Conservation (phyloP, 2,113 vertebrate species). For the Rhynchopsitta pachyrhyncha region DNA sequence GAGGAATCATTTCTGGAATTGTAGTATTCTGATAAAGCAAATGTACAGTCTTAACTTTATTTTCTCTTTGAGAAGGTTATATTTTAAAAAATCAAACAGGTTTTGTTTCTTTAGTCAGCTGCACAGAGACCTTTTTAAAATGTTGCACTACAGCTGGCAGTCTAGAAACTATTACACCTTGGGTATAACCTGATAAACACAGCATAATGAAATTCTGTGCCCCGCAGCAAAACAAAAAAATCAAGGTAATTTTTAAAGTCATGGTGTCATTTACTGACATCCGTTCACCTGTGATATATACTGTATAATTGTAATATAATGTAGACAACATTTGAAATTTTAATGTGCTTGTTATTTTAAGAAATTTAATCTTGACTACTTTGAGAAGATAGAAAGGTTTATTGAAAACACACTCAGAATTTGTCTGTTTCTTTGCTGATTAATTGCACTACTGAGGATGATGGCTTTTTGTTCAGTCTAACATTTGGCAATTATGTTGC, state of each 20-base stretch:
- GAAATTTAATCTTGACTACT: not conserved
- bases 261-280: conserved; percentile 30
- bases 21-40: not conserved
- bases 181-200: conserved; percentile 12
- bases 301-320: not conserved
- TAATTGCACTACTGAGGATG: conserved; percentile 22
- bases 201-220: conserved; percentile 30
- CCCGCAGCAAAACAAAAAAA: conserved; percentile 40
- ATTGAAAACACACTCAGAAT: not conserved
- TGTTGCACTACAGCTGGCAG: not conserved
- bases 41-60: not conserved
- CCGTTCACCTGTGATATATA: not conserved
- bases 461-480: conserved; percentile 56
- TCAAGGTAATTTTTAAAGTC: conserved; percentile 49
- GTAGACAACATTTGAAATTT: not conserved
- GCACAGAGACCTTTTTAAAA: conserved; percentile 14
- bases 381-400: not conserved
- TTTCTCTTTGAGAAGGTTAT: not conserved
- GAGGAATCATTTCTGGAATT: not conserved
- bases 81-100: not conserved
- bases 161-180: conserved; percentile 5
- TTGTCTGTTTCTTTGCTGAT: conserved; percentile 36
- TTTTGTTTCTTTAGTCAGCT: not conserved
- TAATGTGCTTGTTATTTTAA: not conserved
- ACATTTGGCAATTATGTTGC: conserved; percentile 44